Evolutionary conservation across 2,797 vertebrate species (phyloP), one percentile per base, ranked within the genome.

Genomic region (Orestias chungarensis): DNA sequence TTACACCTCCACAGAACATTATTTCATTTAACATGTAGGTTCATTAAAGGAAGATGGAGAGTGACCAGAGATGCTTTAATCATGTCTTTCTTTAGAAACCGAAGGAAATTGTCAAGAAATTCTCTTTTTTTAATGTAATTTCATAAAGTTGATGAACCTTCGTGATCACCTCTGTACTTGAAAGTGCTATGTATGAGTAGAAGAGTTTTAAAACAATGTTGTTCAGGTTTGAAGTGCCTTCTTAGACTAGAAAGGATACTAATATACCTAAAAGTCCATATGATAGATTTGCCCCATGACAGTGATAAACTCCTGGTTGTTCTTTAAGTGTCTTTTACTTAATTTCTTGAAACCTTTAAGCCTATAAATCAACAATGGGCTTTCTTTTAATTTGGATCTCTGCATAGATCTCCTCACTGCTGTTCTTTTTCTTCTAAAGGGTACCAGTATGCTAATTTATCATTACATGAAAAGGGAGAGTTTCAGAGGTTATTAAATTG

Each of bases 31-130:
- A 85, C 73, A 74, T 73, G 81, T 83, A 73, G 84, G 85, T 89
- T 92, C 87, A 91, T 92, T 90, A 83, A 77, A 80, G 54, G 50
- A 57, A 61, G 85, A 89, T 82, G 49, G 68, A 75, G 82, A 80
- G 72, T n/a, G 86, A 91, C 88, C 88, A 81, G 85, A 9, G 3
- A 70, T 66, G 66, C 83, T 90, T 91, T 88, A 85, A 90, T 90
- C 86, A 75, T 65, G 43, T 64, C 31, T 20, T 61, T 84, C 83
- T n/a, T 75, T 70, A 31, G 64, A 52, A 35, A 27, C 11, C 59
- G 78, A 82, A 82, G 73, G 73, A 40, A 78, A 77, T 66, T 2
- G 1, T 40, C 8, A 14, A 71, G 62, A 46, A 84, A 81, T 73
- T 40, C 69, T 66, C 80, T 81, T 86, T 59, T 86, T 59, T 83